Base-by-base conservation (phyloP, 2,888 invertebrate species). In the Platycheirus rosarum region DNA sequence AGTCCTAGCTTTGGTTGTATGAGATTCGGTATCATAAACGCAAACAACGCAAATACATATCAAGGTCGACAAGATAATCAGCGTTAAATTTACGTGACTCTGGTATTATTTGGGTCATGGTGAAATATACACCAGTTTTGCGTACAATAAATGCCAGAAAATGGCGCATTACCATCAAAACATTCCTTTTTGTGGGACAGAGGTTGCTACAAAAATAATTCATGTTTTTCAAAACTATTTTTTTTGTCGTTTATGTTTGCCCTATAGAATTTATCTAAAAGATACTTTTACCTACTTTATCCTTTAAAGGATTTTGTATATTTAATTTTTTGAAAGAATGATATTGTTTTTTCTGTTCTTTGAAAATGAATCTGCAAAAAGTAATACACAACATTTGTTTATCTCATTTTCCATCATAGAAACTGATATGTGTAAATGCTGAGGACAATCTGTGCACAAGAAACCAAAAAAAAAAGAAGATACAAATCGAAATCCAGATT, bases 11-110 rank as follows among this genome's bases (percentile, higher is more conserved):
- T 5, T 48, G 26, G 11, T n/a, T 48, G 26, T 23, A 11, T 2
- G n/a, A n/a, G n/a, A n/a, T n/a, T n/a, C n/a, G 16, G 14, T 57
- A 23, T 6, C 4, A 18, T 57, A 57, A 44, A 18, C 7, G 11
- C 23, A 1, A 18, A 11, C 60, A 73, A 78, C 62, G 78, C 68
- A 78, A 78, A n/a, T n/a, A n/a, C n/a, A 78, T 73, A 78, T 62
- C 73, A 68, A 78, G 73, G 73, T 78, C 78, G 73, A 63, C 73
- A 78, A 68, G 78, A 78, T 79, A 79, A 79, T 79, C 71, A 78
- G 62, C 73, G 46, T 55, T 62, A 55, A 68, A 55, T 73, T 78
- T 78, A 73, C 78, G 62, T 78, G 79, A 69, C 74, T n/a, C n/a
- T n/a, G n/a, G n/a, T n/a, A n/a, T n/a, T n/a, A n/a, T n/a, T n/a